Conservation (phyloP, 92 coral and sea anemone genomes). For the Hydrozoanthus gracilis region DNA sequence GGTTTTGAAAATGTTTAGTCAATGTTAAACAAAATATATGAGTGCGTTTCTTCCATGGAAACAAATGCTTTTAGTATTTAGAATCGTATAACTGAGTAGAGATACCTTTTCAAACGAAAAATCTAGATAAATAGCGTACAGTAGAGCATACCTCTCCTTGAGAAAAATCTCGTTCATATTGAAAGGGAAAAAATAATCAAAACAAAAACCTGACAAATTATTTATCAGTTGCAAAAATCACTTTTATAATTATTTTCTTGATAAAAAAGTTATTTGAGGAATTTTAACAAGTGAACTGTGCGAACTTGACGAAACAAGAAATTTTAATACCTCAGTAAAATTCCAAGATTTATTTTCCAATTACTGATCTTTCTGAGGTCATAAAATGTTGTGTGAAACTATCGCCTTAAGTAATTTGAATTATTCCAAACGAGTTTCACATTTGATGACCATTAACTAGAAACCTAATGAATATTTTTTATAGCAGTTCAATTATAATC, state of each 20-base stretch:
- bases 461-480: conserved; percentile 64
- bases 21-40: neutral
- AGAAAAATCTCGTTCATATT: neutral
- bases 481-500: conserved; percentile 54
- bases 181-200: neutral
- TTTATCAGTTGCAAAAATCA: conserved; percentile 42
- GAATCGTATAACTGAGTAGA: no score
- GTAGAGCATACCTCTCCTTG: neutral
- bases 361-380: neutral
- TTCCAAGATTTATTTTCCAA: neutral
- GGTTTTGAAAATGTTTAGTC: neutral
- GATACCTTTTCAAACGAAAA: no score
- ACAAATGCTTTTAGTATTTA: no score
- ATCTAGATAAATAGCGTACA: no score
- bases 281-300: neutral
- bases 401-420: conserved; percentile 9
- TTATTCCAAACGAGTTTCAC: conserved; percentile 23
- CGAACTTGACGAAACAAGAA: neutral
- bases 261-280: neutral
- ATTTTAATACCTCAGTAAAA: neutral
- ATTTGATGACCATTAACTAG: conserved; percentile 69
- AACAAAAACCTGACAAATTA: conserved; percentile 37
- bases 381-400: neutral
- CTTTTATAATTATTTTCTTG: conserved; percentile 33
- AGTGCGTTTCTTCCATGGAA: no score